Evolutionary conservation across 2,797 vertebrate species (phyloP).

Genomic region (Propithecus perrieri): DNA sequence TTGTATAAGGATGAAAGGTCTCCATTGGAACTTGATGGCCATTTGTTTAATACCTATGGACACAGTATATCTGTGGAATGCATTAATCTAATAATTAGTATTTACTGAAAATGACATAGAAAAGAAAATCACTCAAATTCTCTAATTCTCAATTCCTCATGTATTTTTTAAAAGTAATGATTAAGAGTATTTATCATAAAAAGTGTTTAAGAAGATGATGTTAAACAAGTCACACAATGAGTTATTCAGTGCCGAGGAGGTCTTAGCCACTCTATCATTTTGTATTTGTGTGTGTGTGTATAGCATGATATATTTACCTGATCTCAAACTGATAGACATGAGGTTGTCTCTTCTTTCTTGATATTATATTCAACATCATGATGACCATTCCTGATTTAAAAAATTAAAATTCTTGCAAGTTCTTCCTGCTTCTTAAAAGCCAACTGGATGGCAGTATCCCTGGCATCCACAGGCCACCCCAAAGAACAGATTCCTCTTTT

Average conservation of each 20-base stretch:
- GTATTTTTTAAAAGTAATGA: not conserved
- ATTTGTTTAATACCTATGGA: not conserved
- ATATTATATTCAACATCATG: not conserved
- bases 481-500: not conserved
- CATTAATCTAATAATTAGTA: not conserved
- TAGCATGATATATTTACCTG: not conserved
- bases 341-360: constrained; percentile 3
- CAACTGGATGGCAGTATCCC: not conserved
- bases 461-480: not conserved
- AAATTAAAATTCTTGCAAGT: not conserved
- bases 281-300: not conserved
- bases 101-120: not conserved
- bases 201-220: not conserved
- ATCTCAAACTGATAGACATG: not conserved
- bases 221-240: not conserved
- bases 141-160: not conserved
- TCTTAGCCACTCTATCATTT: not conserved
- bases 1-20: not conserved
- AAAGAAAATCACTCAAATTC: not conserved
- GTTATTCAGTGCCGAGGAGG: not conserved
- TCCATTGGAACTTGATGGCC: not conserved
- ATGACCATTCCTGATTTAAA: not conserved
- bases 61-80: not conserved
- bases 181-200: not conserved
- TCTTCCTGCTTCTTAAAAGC: not conserved